phyloP scores from a whole-genome alignment of 2,797 vertebrate species.

The Nyctalus aviator region DNA sequence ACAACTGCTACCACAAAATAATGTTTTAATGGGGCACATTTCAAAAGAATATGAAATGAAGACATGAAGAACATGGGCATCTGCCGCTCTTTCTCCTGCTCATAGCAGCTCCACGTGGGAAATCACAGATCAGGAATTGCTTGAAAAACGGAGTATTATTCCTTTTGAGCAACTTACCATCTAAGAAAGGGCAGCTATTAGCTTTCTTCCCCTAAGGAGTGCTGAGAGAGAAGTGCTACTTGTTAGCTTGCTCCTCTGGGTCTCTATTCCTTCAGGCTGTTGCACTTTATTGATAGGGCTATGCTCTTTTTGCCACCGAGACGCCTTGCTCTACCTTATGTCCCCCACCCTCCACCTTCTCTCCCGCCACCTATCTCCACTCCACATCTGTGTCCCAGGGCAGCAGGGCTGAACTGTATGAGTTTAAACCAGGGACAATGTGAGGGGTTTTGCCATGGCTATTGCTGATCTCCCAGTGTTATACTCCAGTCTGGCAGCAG shows the following conservation, averaged over 20 bases:
- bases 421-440: neutral
- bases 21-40: neutral
- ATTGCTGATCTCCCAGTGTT: neutral
- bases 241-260: neutral
- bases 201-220: neutral
- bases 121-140: neutral
- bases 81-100: neutral
- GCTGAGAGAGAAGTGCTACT: neutral
- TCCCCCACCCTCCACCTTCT: accelerated
- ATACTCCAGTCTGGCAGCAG: neutral
- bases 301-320: neutral
- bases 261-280: neutral
- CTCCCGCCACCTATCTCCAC: neutral
- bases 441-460: neutral
- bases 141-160: neutral
- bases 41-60: neutral
- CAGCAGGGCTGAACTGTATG: neutral
- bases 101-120: neutral
- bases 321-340: neutral
- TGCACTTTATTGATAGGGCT: neutral
- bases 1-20: neutral
- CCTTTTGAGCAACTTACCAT: neutral
- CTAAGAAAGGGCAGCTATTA: neutral
- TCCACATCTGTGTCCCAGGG: neutral
- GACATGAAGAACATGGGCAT: neutral